Evolutionary conservation across 2,797 vertebrate genomes (phyloP).

Genomic region (Lacerta viridis): DNA sequence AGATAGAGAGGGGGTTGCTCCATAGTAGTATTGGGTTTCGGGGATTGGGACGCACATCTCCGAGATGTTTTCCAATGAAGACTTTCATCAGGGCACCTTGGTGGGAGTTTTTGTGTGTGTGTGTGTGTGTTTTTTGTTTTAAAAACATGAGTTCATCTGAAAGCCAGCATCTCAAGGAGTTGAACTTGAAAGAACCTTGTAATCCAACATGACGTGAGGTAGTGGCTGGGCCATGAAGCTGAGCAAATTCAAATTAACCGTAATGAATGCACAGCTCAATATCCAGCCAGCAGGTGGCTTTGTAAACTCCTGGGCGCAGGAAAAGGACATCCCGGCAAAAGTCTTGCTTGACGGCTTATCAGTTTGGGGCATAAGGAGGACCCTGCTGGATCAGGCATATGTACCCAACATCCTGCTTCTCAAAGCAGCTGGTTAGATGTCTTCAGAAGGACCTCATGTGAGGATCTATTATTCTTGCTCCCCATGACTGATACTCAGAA

Average conservation of each 20-base stretch:
- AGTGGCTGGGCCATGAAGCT: neutral
- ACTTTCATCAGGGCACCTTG: neutral
- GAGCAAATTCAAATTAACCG: constrained; percentile 14
- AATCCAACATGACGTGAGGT: neutral
- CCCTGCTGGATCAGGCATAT: neutral
- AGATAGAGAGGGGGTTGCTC: neutral
- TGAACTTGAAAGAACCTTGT: neutral
- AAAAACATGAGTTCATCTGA: neutral
- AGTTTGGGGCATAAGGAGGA: neutral
- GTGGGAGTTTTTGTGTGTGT: neutral
- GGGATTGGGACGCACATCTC: too few relatives aligned
- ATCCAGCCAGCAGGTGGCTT: constrained; percentile 2
- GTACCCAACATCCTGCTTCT: neutral
- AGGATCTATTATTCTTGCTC: neutral
- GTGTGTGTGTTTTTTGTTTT: neutral
- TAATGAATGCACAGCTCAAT: constrained; percentile 5
- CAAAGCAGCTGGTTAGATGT: neutral
- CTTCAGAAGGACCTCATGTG: neutral
- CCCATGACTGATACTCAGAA: neutral
- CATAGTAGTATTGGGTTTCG: too few relatives aligned
- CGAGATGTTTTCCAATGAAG: too few relatives aligned
- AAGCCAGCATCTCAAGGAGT: neutral
- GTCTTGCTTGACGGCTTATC: neutral
- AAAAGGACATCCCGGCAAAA: neutral
- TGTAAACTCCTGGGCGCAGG: neutral